phyloP scores from a whole-genome alignment of 2,113 vertebrate species.

The Rhinoderma darwinii region DNA sequence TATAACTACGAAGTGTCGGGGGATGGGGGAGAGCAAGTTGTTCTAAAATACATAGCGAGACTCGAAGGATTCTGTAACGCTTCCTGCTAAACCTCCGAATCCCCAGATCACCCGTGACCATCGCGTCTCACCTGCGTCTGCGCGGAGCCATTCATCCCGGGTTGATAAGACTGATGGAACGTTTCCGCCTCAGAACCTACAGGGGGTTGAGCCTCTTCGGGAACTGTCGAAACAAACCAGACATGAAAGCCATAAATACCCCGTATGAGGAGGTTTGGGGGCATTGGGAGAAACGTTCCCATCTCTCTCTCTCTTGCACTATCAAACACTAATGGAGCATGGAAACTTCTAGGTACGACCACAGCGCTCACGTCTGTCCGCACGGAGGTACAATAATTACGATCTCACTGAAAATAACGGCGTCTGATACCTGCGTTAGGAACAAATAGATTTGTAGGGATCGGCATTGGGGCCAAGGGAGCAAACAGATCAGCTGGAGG shows the following conservation, averaged over 20 bases:
- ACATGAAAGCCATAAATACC: too few relatives aligned
- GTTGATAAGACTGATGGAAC: slow-evolving; percentile 66
- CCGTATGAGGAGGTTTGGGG: too few relatives aligned
- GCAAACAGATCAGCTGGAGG: slow-evolving; percentile 90
- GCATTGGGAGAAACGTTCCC: too few relatives aligned
- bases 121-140: slow-evolving; percentile 67
- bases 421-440: slow-evolving; percentile 82
- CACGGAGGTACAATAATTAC: too few relatives aligned
- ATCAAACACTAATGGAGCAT: too few relatives aligned
- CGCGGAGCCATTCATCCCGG: slow-evolving; percentile 66
- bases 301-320: too few relatives aligned
- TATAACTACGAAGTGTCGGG: too few relatives aligned
- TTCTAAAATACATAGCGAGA: too few relatives aligned
- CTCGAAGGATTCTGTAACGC: too few relatives aligned
- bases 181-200: slow-evolving; percentile 74
- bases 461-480: slow-evolving; percentile 90
- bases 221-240: slow-evolving; percentile 66
- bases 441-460: slow-evolving; percentile 85
- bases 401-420: background rate
- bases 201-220: slow-evolving; percentile 77
- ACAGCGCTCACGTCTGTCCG: too few relatives aligned
- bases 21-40: too few relatives aligned
- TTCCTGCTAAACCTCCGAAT: background rate
- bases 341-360: too few relatives aligned
- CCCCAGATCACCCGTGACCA: background rate